Evolutionary conservation across 2,888 invertebrate species (phyloP), one percentile per base, ranked within the genome.

Genomic region (Cataglyphis rosenhaueri): DNA sequence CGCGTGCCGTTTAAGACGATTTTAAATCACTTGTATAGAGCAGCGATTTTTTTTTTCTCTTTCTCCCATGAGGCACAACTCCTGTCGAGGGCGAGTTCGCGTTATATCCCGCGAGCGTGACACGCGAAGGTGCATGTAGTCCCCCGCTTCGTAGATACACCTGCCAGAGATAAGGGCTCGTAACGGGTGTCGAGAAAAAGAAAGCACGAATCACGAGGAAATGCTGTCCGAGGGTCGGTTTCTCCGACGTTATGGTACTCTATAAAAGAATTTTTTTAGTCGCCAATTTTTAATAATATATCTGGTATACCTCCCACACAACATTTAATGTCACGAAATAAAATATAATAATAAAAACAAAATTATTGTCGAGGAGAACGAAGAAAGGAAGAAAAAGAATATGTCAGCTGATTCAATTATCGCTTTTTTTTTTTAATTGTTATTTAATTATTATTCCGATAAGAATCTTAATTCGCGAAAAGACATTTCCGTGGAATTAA

Each of bases 91-190:
- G 55, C 44, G 65, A 74, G 68, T 64, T 84, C 68, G 74, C 81
- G 79, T 71, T 62, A 84, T 76, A 81, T 61, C 74, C 73, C 59
- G 73, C 81, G 66, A 81, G 76, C 84, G 18, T 62, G 87, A 87
- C 89, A 89, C 88, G 89, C 89, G 85, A 89, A 83, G 84, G 85
- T 89, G 89, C 89, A 89, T 89, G 89, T 83, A 86, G 85, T 78
- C 82, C 9, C 52, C 83, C 83, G 84, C 75, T 57, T 71, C 65
- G 74, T 79, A 84, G 88, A 87, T 89, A 89, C 85, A 81, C 55
- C 29, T 35, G 64, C 35, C 64, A 66, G 32, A 87, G 89, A 89
- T 89, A 89, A 89, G 85, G 73, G 74, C 84, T 65, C 86, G 82
- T 78, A 65, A 64, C 70, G 81, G 73, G 70, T 70, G 78, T 41